Base-by-base conservation (phyloP, 2,113 vertebrate genomes). In the Equus przewalskii region DNA sequence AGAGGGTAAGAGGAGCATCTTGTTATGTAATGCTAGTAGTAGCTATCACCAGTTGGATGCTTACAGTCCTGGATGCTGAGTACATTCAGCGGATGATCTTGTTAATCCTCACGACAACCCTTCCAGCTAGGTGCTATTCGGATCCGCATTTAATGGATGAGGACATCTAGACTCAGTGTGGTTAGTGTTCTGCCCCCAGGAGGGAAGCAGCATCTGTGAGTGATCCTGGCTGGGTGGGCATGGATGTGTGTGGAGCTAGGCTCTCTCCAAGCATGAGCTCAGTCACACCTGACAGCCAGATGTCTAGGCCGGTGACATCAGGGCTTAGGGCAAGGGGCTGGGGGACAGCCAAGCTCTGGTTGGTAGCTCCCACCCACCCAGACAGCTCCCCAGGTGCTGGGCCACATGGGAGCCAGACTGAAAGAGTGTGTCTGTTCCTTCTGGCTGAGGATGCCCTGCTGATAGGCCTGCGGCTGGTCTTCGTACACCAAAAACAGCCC, bases 281-380 rank as follows among this genome's bases (percentile, higher is more conserved):
- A 96, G 94, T 98, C 83, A 96, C 87, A 80, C 75, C 95, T 87
- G 73, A 97, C 94, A 96, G 90, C 97, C 97, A 98, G 95, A 97
- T 95, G 92, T 95, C 97, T 97, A 67, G 87, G 72, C 64, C 73
- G 54, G 93, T 96, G 94, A 97, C 46, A 44, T 97, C 95, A 98
- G 90, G 82, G 86, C 87, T 95, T 44, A 82, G 96, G 94, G 93
- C 80, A 90, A 94, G 28, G 49, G 76, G 26, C 44, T 96, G 97
- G 96, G 97, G 91, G 79, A 3, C 92, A 97, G 94, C 97, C 97
- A 98, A 96, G 82, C 95, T 98, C 96, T 97, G 92, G 90, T 95
- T 96, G 94, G 96, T 84, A 97, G 51, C 87, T 79, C 95, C 95
- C 94, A 44, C 10, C 56, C 51, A 54, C 89, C 97, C 92, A 95